These are phyloP conservation scores for Dufourea novaeangliae DNA, from an alignment of 1,140 invertebrate genomes.

Conservation along the genomic window DNA sequence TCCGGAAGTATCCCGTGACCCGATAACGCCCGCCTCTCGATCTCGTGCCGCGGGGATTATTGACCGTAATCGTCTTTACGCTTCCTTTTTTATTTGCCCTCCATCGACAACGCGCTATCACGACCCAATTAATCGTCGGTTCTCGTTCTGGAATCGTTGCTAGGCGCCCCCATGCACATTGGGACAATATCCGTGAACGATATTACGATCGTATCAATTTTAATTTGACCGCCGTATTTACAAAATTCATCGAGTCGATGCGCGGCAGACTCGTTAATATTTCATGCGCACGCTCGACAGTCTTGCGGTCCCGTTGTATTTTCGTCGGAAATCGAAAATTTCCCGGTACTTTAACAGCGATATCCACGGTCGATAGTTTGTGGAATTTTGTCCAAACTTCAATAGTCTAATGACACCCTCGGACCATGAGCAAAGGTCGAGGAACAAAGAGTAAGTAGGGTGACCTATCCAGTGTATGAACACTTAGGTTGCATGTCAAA, in stretches of 20 bases:
- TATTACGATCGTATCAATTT: constrained; percentile 27
- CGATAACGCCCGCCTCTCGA: not conserved
- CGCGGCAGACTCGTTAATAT: constrained; percentile 28
- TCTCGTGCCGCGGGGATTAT: not conserved
- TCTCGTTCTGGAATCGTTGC: too few species aligned
- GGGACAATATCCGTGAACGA: not conserved
- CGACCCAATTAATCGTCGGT: too few species aligned
- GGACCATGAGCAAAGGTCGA: too few species aligned
- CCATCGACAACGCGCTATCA: too few species aligned
- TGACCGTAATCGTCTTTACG: not conserved
- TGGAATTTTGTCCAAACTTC: too few species aligned
- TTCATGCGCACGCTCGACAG: constrained; percentile 6
- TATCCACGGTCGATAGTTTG: not conserved
- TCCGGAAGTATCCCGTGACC: not conserved
- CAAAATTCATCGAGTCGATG: constrained; percentile 13
- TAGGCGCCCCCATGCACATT: too few species aligned
- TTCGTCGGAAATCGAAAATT: constrained; percentile 21
- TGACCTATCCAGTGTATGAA: too few species aligned
- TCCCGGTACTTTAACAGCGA: not conserved
- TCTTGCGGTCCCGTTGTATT: not conserved
- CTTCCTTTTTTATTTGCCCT: too few species aligned
- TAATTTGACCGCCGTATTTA: constrained; percentile 26
- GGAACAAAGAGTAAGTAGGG: too few species aligned
- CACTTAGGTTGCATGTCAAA: too few species aligned
- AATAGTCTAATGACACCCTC: too few species aligned